Percentiles rank a stretch among this genome's conserved stretches.
phyloP scores from a whole-genome alignment of 2,797 vertebrate genomes.

The Danio aesculapii region DNA sequence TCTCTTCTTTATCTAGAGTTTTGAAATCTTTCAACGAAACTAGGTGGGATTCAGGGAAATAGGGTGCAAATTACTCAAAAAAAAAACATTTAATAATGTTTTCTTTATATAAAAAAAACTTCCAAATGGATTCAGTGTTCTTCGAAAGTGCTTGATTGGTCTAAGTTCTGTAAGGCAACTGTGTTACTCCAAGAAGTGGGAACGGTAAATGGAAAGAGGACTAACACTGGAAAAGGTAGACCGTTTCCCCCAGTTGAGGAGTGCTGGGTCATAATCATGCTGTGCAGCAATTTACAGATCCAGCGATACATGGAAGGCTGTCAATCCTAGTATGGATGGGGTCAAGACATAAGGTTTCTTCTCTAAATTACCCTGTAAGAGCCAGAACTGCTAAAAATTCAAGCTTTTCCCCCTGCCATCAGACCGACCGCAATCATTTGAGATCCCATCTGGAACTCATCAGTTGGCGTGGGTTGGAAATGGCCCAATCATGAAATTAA shows the following conservation, averaged over 20 bases:
- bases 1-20: slow-evolving; percentile 18
- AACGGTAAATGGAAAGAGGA: slow-evolving; percentile 20
- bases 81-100: neutral
- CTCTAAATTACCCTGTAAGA: slow-evolving; percentile 39
- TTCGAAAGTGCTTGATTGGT: neutral
- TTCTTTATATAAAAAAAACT: neutral
- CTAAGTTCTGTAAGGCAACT: no score
- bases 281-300: slow-evolving; percentile 17
- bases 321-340: slow-evolving; percentile 14
- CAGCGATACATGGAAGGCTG: slow-evolving; percentile 16
- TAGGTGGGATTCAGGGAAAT: no score
- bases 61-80: no score
- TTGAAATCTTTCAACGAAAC: slow-evolving; percentile 20
- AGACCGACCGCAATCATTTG: slow-evolving; percentile 54
- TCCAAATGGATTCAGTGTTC: neutral
- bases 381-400: slow-evolving; percentile 60
- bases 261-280: neutral
- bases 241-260: neutral
- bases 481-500: slow-evolving; percentile 65
- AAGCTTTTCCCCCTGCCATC: slow-evolving; percentile 55
- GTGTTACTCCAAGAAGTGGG: neutral
- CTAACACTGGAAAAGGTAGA: neutral
- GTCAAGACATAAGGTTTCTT: slow-evolving; percentile 4
- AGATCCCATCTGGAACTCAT: slow-evolving; percentile 66
- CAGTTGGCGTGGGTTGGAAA: slow-evolving; percentile 63